Evolutionary conservation across 2,113 vertebrate species (phyloP).

Genomic region (Xenopus laevis): DNA sequence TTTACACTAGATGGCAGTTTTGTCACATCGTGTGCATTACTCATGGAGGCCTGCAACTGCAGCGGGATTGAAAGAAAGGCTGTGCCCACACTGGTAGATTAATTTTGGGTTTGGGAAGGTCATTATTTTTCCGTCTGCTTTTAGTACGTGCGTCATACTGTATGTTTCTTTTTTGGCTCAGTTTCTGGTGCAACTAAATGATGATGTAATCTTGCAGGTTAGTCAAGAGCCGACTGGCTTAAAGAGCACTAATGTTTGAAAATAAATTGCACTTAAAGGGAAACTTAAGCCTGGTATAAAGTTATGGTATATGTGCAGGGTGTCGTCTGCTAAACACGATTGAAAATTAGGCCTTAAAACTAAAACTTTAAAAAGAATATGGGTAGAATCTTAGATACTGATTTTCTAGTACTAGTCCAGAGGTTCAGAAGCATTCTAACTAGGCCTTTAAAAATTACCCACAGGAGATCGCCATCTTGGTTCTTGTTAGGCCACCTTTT

Average conservation of each 20-base stretch:
- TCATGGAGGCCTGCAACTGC: background rate
- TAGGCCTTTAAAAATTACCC: no score
- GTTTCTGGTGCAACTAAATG: background rate
- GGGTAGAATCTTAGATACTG: no score
- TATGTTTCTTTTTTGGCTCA: background rate
- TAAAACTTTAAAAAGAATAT: no score
- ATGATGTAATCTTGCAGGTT: background rate
- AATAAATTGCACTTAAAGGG: no score
- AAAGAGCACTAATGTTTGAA: background rate
- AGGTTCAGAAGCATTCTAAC: no score
- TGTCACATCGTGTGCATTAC: background rate
- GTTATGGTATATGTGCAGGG: no score
- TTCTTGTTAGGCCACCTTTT: no score
- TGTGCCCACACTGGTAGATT: background rate
- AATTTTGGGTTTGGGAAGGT: background rate
- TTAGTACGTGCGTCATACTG: background rate
- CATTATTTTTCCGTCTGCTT: background rate
- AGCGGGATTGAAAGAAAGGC: background rate
- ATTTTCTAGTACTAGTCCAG: no score
- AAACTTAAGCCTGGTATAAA: no score
- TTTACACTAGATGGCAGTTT: slow-evolving; percentile 22
- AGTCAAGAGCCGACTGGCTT: background rate
- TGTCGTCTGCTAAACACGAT: no score
- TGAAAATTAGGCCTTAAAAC: no score
- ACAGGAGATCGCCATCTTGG: no score